Evolutionary conservation across 2,113 vertebrate species (phyloP).

Genomic region (Perca schrenkii): DNA sequence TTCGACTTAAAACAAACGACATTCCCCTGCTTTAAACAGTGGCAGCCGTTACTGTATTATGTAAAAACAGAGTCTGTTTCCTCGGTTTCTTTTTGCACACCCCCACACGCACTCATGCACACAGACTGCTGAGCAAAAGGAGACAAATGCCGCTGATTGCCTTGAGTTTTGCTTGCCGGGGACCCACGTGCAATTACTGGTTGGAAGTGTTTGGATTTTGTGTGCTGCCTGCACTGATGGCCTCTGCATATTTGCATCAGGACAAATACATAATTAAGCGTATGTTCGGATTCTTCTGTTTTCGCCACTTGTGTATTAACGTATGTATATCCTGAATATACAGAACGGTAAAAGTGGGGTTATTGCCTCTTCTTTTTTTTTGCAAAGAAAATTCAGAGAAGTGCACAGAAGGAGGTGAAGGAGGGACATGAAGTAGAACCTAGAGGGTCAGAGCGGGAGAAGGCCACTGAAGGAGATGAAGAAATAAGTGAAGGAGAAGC

Average conservation of each 20-base stretch:
- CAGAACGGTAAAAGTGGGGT: neutral
- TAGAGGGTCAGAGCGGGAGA: too few relatives aligned
- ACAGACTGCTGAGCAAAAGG: neutral
- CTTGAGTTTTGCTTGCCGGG: constrained; percentile 27
- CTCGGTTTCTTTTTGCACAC: constrained; percentile 17
- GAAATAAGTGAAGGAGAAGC: too few relatives aligned
- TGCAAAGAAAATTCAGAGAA: too few relatives aligned
- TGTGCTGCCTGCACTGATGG: constrained; percentile 1
- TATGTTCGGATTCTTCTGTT: constrained; percentile 12
- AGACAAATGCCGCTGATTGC: constrained; percentile 39
- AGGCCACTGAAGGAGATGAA: too few relatives aligned
- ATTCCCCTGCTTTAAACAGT: constrained; percentile 17
- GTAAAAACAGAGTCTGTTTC: constrained; percentile 52
- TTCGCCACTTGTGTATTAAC: neutral
- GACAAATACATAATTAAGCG: constrained; percentile 25
- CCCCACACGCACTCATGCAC: constrained; percentile 29
- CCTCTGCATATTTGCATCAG: neutral
- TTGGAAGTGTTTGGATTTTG: neutral
- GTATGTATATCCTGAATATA: neutral
- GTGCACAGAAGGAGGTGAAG: too few relatives aligned
- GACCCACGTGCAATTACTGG: constrained; percentile 31
- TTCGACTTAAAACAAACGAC: constrained; percentile 51
- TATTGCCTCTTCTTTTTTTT: too few relatives aligned
- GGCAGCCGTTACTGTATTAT: constrained; percentile 56
- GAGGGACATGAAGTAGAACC: too few relatives aligned